These are phyloP conservation scores for Chelonia mydas DNA, from an alignment of 2,797 vertebrate species.

Conservation along the genomic window DNA sequence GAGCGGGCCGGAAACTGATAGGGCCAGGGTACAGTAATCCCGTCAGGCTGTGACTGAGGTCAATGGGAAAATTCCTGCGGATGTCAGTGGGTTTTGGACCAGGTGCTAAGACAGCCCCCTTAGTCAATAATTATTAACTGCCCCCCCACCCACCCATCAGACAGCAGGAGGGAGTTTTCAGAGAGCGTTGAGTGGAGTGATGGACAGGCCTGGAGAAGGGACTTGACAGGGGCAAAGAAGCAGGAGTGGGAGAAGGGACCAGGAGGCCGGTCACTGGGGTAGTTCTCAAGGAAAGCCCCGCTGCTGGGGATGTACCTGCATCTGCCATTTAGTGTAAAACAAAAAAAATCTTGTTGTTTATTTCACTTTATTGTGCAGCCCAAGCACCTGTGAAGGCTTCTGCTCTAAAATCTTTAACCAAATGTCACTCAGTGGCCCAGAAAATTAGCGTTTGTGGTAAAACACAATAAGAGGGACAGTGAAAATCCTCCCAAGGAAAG, in stretches of 20 bases:
- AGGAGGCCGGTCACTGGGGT: accelerated
- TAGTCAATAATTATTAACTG: too few species aligned
- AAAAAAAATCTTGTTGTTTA: neutral
- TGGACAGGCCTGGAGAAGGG: too few species aligned
- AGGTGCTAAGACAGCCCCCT: neutral
- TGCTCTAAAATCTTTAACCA: neutral
- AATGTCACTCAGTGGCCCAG: neutral
- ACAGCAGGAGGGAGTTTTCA: neutral
- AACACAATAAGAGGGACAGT: neutral
- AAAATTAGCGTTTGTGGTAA: neutral
- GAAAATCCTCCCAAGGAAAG: neutral
- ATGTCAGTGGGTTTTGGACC: too few species aligned
- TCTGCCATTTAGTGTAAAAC: neutral
- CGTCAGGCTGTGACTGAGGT: too few species aligned
- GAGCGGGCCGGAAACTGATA: too few species aligned
- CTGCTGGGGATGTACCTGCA: accelerated
- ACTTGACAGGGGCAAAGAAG: too few species aligned
- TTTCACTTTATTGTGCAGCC: neutral
- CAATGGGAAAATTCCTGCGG: too few species aligned
- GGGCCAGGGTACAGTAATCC: too few species aligned
- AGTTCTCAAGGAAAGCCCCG: neutral
- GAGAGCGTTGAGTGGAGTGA: neutral
- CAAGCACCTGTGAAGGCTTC: neutral
- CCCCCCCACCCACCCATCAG: too few species aligned
- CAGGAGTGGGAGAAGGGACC: neutral